Evolutionary conservation across 1,140 invertebrate species (phyloP).

Genomic region (Orussus abietinus): DNA sequence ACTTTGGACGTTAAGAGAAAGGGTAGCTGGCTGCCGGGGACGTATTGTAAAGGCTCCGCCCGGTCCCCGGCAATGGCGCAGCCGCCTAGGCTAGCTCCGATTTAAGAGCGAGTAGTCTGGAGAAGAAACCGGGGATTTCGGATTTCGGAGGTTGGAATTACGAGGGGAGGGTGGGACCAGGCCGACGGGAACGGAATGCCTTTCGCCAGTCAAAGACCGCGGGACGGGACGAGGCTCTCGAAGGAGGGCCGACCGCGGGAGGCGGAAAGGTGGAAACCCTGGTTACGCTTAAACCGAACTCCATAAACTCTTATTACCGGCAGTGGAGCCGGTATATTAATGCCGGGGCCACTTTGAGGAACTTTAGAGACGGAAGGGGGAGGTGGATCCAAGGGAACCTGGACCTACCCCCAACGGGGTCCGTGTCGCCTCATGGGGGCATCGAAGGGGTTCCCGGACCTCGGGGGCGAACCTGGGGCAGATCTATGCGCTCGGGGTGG

Average conservation of each 20-base stretch:
- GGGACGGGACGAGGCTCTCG: background rate
- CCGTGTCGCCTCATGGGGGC: too few relatives aligned
- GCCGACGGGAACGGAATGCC: constrained; percentile 18
- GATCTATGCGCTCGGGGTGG: too few relatives aligned
- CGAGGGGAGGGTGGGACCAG: background rate
- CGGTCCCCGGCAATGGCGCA: constrained; percentile 23
- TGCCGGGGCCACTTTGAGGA: background rate
- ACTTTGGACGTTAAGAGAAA: constrained; percentile 52
- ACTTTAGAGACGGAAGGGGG: background rate
- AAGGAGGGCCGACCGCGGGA: constrained; percentile 13
- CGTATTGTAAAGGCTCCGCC: constrained; percentile 47
- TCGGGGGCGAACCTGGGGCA: too few relatives aligned
- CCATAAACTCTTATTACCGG: constrained; percentile 1
- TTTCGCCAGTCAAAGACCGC: constrained; percentile 16
- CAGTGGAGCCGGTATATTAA: background rate
- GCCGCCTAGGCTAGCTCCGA: constrained; percentile 33
- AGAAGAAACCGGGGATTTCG: constrained; percentile 26
- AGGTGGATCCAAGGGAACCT: too few relatives aligned
- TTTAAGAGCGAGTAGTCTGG: constrained; percentile 22
- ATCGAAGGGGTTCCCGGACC: background rate
- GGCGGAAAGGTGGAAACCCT: constrained; percentile 14
- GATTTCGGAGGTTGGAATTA: constrained; percentile 18
- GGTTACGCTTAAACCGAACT: background rate
- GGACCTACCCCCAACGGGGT: too few relatives aligned
- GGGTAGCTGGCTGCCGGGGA: constrained; percentile 45